Evolutionary conservation across 2,797 vertebrate genomes (phyloP), one percentile per base, ranked within the genome.

Genomic region (Natrix natrix): DNA sequence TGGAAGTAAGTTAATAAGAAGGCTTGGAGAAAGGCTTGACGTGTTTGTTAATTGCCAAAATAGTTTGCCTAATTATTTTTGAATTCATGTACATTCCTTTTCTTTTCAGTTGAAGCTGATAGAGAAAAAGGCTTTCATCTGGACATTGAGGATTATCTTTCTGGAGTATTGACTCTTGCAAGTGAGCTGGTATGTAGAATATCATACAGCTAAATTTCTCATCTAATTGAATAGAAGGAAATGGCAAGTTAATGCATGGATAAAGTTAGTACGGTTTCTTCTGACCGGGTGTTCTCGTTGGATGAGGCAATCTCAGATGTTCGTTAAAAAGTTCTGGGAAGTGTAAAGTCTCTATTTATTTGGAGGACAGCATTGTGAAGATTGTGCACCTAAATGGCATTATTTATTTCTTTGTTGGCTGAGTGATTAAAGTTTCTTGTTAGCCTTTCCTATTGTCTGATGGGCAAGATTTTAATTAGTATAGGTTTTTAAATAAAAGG

Each of bases 91-190:
- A 1, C 0, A 37, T 61, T 95, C 48, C 37, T 87, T 96, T 95
- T 94, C 88, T 63, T 95, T 95, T 32, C 95, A 99, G 99, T 99
- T 97, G 98, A 99, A 97, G 98, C 99, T 88, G 98, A 99, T 94
- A 97, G 99, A 94, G 99, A 99, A 96, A 99, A 98, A 90, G 99
- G 99, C 90, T 99, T 99, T 96, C 99, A 99, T 96, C 97, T 99
- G 97, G 99, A 99, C 92, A 98, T 99, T 48, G 99, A 99, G 97
- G 99, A 99, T 97, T 99, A 99, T 96, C 98, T 99, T 90, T 99
- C 99, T 92, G 99, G 99, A 69, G 98, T 99, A 91, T 97, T 99
- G 89, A 99, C 98, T 97, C 98, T 99, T 95, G 99, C 99, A 66
- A 99, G 99, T 96, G 99, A 99, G 95, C 97, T 99, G 98, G 99